phyloP scores from a whole-genome alignment of 2,888 invertebrate species.

The Ashinkailepas kermadecensis region DNA sequence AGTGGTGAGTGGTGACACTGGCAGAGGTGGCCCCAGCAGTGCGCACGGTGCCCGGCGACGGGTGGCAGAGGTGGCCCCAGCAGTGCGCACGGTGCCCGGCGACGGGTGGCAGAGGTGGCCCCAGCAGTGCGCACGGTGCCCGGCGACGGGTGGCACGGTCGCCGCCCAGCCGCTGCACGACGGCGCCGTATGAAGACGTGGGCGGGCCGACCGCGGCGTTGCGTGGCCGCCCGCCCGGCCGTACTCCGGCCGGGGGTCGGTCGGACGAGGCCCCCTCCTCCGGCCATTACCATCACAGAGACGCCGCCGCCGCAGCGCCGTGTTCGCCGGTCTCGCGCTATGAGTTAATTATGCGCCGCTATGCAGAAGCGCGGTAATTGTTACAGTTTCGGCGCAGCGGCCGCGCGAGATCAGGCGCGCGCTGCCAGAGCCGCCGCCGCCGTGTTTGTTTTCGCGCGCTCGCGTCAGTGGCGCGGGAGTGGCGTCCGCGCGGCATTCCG shows the following conservation, averaged over 20 bases:
- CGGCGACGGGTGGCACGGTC: too few species aligned
- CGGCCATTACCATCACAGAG: conserved; percentile 17
- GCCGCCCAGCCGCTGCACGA: too few species aligned
- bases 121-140: too few species aligned
- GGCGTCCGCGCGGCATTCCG: background rate
- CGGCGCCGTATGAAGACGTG: background rate
- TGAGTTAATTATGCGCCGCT: conserved; percentile 11
- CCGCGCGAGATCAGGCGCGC: background rate
- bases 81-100: too few species aligned
- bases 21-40: too few species aligned
- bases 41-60: too few species aligned
- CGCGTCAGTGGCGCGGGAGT: background rate
- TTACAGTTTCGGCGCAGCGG: background rate
- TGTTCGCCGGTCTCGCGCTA: background rate
- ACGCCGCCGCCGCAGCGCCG: background rate
- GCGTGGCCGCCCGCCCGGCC: background rate
- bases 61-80: too few species aligned
- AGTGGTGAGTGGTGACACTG: too few species aligned
- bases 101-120: too few species aligned
- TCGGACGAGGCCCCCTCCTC: background rate
- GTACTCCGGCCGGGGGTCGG: background rate
- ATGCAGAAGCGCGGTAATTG: background rate
- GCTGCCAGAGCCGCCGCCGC: background rate
- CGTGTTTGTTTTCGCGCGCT: conserved; percentile 1
- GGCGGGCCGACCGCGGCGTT: background rate